A percentile compares a stretch with the other conserved stretches of the same genome.
Conservation (phyloP, 1,140 invertebrate genomes). For the Araneus ventricosus region DNA sequence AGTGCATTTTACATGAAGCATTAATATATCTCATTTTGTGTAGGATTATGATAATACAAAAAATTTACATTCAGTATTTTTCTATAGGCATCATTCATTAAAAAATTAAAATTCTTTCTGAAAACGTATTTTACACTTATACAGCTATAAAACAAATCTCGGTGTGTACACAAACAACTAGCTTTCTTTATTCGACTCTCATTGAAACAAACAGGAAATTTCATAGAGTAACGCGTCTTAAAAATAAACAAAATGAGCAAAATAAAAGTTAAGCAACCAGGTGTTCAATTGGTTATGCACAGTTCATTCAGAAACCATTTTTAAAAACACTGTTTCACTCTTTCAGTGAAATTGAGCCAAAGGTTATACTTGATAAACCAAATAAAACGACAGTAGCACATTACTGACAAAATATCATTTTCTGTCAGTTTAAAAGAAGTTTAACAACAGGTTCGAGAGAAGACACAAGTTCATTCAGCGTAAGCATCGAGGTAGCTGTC, state of each 20-base stretch:
- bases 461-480: neutral
- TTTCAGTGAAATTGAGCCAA: neutral
- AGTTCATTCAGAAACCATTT: neutral
- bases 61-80: neutral
- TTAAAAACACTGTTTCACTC: neutral
- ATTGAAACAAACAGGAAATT: too few species aligned
- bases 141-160: neutral
- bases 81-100: neutral
- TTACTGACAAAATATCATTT: neutral
- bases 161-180: neutral
- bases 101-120: neutral
- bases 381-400: neutral
- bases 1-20: constrained; percentile 8
- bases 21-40: neutral
- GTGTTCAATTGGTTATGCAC: neutral
- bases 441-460: neutral
- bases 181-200: too few species aligned
- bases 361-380: neutral
- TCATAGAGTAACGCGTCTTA: neutral
- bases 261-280: neutral
- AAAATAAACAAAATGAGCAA: neutral
- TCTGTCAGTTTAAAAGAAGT: neutral
- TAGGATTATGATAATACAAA: neutral
- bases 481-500: constrained; percentile 1
- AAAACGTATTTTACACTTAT: neutral